Conservation (phyloP, 2,797 vertebrate genomes). For the Poecilia velifera region DNA sequence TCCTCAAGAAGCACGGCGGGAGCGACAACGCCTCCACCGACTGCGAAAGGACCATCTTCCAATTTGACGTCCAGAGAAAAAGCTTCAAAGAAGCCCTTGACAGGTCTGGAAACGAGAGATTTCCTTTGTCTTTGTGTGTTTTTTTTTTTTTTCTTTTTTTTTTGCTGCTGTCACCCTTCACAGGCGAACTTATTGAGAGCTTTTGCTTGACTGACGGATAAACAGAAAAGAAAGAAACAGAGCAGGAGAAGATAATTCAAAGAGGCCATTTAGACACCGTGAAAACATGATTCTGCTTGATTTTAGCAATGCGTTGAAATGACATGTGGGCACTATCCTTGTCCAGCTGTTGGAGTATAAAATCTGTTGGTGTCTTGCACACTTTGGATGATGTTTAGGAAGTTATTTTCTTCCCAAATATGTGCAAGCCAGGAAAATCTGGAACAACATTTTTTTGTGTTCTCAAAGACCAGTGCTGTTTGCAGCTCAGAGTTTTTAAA, state of each 20-base stretch:
- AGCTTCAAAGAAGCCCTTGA: conserved; percentile 95
- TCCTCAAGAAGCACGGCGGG: conserved; percentile 95
- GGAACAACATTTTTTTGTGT: background rate
- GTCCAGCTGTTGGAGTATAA: background rate
- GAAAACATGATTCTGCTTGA: conserved; percentile 1
- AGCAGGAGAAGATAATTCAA: conserved; percentile 1
- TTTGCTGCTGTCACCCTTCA: conserved; percentile 9
- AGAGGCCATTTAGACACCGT: background rate
- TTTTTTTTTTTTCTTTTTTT: conserved; percentile 2
- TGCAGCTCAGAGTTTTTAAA: background rate
- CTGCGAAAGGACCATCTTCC: conserved; percentile 94
- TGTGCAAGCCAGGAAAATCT: background rate
- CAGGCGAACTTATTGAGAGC: conserved; percentile 22
- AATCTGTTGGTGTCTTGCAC: background rate
- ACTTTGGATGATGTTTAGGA: background rate
- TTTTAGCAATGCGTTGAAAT: background rate
- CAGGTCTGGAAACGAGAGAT: conserved; percentile 81
- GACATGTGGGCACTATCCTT: background rate
- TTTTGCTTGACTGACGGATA: conserved; percentile 27
- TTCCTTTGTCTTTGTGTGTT: conserved; percentile 21
- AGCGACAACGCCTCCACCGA: conserved; percentile 96
- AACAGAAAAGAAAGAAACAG: conserved; percentile 20
- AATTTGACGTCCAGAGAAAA: conserved; percentile 95
- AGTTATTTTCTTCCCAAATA: background rate
- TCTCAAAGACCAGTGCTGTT: background rate